These are phyloP conservation scores for Thermophis baileyi DNA, from an alignment of 2,113 vertebrate genomes.

Conservation along the genomic window DNA sequence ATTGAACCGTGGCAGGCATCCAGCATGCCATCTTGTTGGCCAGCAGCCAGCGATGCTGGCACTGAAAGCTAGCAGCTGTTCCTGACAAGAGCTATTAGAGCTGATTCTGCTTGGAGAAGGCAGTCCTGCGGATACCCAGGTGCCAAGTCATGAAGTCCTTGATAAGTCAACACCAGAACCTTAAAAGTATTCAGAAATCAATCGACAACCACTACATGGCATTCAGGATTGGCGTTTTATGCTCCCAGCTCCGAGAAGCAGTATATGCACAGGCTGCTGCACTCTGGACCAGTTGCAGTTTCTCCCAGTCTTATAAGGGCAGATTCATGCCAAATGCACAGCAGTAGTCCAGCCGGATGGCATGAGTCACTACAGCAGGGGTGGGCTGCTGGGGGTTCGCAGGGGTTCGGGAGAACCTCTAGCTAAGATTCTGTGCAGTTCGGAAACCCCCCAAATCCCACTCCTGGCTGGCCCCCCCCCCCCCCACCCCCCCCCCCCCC, in stretches of 20 bases:
- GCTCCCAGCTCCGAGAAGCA: background rate
- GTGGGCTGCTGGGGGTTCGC: no score
- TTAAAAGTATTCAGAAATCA: background rate
- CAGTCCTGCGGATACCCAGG: background rate
- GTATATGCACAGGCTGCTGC: background rate
- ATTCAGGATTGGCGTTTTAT: background rate
- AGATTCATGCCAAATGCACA: background rate
- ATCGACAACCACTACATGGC: background rate
- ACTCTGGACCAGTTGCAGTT: background rate
- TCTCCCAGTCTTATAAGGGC: background rate
- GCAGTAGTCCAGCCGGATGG: background rate
- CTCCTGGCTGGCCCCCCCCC: no score
- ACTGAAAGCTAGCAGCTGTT: background rate
- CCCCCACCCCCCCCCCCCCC: no score
- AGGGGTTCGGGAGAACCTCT: no score
- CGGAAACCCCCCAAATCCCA: no score
- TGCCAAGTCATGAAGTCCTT: background rate
- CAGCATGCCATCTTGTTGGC: background rate
- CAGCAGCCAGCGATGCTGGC: background rate
- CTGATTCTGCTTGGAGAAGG: background rate
- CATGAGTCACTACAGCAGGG: background rate
- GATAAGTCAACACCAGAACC: background rate
- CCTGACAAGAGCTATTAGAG: background rate
- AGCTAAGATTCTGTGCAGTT: no score
- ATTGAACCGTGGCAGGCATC: background rate